Evolutionary conservation across 2,113 vertebrate genomes (phyloP).

Genomic region (Crotalus tigris): DNA sequence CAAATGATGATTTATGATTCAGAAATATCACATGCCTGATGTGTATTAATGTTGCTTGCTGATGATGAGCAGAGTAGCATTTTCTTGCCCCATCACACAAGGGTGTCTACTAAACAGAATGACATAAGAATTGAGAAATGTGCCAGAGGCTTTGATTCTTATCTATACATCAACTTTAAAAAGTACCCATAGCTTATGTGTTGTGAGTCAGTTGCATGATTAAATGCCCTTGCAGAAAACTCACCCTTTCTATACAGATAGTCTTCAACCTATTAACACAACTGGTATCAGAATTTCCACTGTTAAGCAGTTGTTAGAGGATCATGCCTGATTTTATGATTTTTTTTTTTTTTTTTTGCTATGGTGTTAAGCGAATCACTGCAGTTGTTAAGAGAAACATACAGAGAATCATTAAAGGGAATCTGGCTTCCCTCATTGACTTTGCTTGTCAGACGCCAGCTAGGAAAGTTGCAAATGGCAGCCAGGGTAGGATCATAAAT

Average conservation of each 20-base stretch:
- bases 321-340: neutral
- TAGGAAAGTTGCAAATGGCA: neutral
- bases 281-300: neutral
- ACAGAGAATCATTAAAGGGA: neutral
- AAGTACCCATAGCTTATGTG: too few species aligned
- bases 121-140: neutral
- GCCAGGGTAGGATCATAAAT: neutral
- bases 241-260: neutral
- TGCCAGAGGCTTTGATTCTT: neutral
- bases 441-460: neutral
- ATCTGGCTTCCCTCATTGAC: neutral
- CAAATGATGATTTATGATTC: neutral
- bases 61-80: too few species aligned
- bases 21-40: neutral
- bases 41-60: neutral
- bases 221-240: neutral
- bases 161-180: neutral
- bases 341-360: neutral
- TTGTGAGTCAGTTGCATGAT: neutral
- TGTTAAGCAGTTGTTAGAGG: neutral
- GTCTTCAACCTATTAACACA: neutral
- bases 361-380: neutral
- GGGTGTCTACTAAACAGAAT: neutral
- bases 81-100: neutral
- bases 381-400: neutral